phyloP scores from a whole-genome alignment of 2,113 vertebrate genomes.

The Eleginops maclovinus region DNA sequence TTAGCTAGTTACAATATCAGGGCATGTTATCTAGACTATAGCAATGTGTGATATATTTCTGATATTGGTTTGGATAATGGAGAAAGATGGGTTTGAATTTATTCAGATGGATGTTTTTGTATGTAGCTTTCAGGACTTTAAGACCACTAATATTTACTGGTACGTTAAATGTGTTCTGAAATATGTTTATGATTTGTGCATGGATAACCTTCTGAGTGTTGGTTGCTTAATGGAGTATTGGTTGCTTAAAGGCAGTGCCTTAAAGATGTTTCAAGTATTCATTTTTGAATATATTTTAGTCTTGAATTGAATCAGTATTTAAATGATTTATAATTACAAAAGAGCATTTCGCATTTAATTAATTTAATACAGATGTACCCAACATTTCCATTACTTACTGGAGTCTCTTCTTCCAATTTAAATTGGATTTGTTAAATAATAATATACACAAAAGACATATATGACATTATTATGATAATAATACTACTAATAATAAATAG shows the following conservation, averaged over 20 bases:
- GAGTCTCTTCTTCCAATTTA: neutral
- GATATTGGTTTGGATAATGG: neutral
- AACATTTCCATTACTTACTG: neutral
- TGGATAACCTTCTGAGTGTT: neutral
- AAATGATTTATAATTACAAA: too few species aligned
- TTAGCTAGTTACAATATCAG: neutral
- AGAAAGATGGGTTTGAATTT: neutral
- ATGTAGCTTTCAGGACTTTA: neutral
- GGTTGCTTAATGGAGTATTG: neutral
- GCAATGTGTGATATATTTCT: neutral
- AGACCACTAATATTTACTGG: too few species aligned
- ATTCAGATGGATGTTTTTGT: neutral
- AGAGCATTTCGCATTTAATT: neutral
- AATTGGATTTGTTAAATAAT: too few species aligned
- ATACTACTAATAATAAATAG: too few species aligned
- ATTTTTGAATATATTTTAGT: neutral
- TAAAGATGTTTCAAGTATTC: neutral
- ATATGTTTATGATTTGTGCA: neutral
- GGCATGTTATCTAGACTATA: neutral
- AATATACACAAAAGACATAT: too few species aligned
- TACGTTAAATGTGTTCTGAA: neutral
- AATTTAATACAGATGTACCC: neutral
- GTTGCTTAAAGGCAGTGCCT: neutral
- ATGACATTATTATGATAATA: too few species aligned
- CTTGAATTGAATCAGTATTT: too few species aligned